Percentiles rank a stretch among this genome's conserved stretches.
Evolutionary conservation across 1,140 invertebrate species (phyloP).

Genomic region (Zaprionus vittiger): DNA sequence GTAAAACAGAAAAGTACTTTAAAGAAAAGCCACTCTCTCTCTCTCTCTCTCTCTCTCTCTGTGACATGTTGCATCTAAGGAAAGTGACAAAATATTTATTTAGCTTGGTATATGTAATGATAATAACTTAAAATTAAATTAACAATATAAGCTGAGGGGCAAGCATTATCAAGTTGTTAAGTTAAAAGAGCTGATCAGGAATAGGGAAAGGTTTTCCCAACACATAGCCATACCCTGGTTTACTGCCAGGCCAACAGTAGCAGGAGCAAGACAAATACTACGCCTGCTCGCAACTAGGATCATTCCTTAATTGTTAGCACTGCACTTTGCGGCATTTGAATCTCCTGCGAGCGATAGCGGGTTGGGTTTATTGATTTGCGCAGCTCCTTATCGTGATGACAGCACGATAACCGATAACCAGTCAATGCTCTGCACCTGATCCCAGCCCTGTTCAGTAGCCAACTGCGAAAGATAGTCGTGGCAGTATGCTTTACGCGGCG

Average conservation of each 20-base stretch:
- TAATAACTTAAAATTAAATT: slow-evolving; percentile 26
- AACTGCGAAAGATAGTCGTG: slow-evolving; percentile 99
- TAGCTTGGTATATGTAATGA: slow-evolving; percentile 14
- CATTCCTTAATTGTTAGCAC: too few relatives aligned
- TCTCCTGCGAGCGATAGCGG: too few relatives aligned
- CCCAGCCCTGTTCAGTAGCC: slow-evolving; percentile 98
- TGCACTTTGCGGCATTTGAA: too few relatives aligned
- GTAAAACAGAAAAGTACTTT: slow-evolving; percentile 52
- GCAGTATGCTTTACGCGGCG: slow-evolving; percentile 97
- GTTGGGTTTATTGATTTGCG: too few relatives aligned
- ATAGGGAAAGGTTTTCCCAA: slow-evolving; percentile 28
- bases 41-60: too few relatives aligned
- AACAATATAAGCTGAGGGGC: slow-evolving; percentile 21
- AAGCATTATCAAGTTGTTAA: slow-evolving; percentile 19
- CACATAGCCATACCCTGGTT: slow-evolving; percentile 47
- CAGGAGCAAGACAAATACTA: too few relatives aligned
- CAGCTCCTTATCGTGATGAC: too few relatives aligned
- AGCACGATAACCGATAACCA: slow-evolving; percentile 97
- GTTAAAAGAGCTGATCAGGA: slow-evolving; percentile 23
- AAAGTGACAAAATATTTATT: slow-evolving; percentile 11
- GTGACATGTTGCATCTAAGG: slow-evolving; percentile 1
- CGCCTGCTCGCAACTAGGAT: too few relatives aligned
- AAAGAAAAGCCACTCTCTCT: slow-evolving; percentile 28
- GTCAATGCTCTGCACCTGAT: slow-evolving; percentile 98
- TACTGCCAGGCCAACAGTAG: slow-evolving; percentile 63